These are phyloP conservation scores for Thrips palmi DNA, from an alignment of 1,140 invertebrate genomes.

Conservation along the genomic window DNA sequence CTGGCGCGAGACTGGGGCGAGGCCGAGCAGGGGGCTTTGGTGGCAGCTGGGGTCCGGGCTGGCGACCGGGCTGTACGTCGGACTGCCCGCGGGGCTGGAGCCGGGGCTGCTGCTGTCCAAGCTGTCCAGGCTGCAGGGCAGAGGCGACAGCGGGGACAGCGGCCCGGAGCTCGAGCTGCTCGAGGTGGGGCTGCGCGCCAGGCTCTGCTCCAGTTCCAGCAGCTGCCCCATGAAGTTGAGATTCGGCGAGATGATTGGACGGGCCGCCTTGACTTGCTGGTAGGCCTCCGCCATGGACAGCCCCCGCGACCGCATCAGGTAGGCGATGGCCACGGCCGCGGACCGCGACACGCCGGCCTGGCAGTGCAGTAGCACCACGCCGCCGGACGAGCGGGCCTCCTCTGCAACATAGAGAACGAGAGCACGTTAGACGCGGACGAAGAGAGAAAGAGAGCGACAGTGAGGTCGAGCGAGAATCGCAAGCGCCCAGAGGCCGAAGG, in stretches of 20 bases:
- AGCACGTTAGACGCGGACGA: too few species aligned
- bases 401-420: conserved; percentile 43
- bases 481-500: too few species aligned
- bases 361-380: conserved; percentile 80
- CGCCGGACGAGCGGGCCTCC: conserved; percentile 55
- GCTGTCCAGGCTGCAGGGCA: conserved; percentile 10
- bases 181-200: conserved; percentile 18
- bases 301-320: conserved; percentile 77
- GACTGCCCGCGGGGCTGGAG: conserved; percentile 33
- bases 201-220: conserved; percentile 62
- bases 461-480: too few species aligned
- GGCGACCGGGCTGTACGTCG: conserved; percentile 15
- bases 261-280: conserved; percentile 64
- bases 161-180: conserved; percentile 17
- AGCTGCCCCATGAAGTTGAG: conserved; percentile 95
- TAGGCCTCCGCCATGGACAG: conserved; percentile 81
- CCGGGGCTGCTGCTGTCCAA: conserved; percentile 24
- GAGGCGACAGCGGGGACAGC: conserved; percentile 13
- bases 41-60: not conserved
- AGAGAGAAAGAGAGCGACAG: too few species aligned
- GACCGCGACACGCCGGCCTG: conserved; percentile 89
- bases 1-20: not conserved
- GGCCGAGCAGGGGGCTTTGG: conserved; percentile 3
- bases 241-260: conserved; percentile 88
- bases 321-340: conserved; percentile 86